A percentile compares a stretch with the other conserved stretches of the same genome.
phyloP scores from a whole-genome alignment of 2,888 invertebrate genomes.

The Conistra vaccinii region DNA sequence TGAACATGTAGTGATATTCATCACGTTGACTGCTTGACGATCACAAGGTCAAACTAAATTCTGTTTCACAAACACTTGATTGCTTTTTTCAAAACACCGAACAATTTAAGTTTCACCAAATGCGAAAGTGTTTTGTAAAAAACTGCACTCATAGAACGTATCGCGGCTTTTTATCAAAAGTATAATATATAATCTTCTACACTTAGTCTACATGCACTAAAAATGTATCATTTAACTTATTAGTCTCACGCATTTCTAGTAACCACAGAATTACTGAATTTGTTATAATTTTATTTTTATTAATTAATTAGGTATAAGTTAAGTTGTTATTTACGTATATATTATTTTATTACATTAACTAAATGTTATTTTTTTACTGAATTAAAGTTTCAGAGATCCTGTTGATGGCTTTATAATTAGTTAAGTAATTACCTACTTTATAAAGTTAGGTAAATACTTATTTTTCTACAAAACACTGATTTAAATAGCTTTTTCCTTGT shows the following conservation, averaged over 20 bases:
- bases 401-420: background rate
- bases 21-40: background rate
- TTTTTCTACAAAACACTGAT: background rate
- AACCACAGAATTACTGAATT: too few species aligned
- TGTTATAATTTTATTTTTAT: too few species aligned
- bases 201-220: background rate
- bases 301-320: too few species aligned
- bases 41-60: background rate
- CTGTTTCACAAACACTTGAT: constrained; percentile 17
- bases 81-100: constrained; percentile 33
- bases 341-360: too few species aligned
- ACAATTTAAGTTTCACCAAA: constrained; percentile 21
- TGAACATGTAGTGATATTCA: background rate
- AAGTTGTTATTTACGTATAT: too few species aligned
- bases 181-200: too few species aligned
- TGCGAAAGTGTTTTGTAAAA: constrained; percentile 8
- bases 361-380: background rate
- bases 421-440: background rate
- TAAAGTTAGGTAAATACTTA: background rate
- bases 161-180: background rate
- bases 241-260: background rate
- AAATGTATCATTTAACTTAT: background rate
- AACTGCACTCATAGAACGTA: background rate
- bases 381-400: background rate
- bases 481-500: background rate